Evolutionary conservation across 2,797 vertebrate species (phyloP).

Genomic region (Urophycis tenuis): DNA sequence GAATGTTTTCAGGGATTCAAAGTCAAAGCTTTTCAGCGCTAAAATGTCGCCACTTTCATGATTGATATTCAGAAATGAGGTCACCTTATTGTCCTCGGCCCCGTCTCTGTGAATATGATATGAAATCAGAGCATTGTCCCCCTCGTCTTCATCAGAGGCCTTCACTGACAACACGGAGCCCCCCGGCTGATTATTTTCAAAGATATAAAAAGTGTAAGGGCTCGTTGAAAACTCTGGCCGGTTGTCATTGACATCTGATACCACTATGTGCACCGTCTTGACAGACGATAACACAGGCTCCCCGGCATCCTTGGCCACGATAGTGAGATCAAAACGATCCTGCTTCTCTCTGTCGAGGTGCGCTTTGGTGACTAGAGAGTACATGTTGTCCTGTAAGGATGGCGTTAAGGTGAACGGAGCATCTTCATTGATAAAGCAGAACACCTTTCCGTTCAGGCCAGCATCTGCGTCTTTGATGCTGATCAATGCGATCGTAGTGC

Average conservation of each 20-base stretch:
- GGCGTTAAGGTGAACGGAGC: constrained; percentile 32
- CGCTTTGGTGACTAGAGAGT: constrained; percentile 38
- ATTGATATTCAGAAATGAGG: constrained; percentile 36
- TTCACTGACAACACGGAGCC: constrained; percentile 34
- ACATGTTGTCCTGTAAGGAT: constrained; percentile 36
- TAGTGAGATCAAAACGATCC: constrained; percentile 36
- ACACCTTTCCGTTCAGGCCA: constrained; percentile 40
- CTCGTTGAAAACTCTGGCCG: constrained; percentile 31
- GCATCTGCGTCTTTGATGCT: constrained; percentile 41
- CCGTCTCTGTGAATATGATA: constrained; percentile 29
- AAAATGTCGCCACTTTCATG: constrained; percentile 37
- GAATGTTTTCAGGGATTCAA: constrained; percentile 35
- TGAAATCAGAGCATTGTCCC: constrained; percentile 37
- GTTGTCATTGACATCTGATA: constrained; percentile 51
- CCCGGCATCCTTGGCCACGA: constrained; percentile 39
- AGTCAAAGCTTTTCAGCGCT: constrained; percentile 40
- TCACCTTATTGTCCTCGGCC: constrained; percentile 15
- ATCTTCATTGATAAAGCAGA: constrained; percentile 22
- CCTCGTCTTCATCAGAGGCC: constrained; percentile 31
- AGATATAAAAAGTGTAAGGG: constrained; percentile 34
- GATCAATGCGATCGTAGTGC: constrained; percentile 36
- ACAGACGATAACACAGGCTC: constrained; percentile 32
- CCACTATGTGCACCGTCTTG: constrained; percentile 27
- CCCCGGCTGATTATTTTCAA: constrained; percentile 46
- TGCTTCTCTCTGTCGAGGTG: constrained; percentile 37